A percentile compares a stretch with the other conserved stretches of the same genome.
These are phyloP conservation scores for Platalea minor DNA, from an alignment of 2,797 vertebrate genomes.

Conservation along the genomic window DNA sequence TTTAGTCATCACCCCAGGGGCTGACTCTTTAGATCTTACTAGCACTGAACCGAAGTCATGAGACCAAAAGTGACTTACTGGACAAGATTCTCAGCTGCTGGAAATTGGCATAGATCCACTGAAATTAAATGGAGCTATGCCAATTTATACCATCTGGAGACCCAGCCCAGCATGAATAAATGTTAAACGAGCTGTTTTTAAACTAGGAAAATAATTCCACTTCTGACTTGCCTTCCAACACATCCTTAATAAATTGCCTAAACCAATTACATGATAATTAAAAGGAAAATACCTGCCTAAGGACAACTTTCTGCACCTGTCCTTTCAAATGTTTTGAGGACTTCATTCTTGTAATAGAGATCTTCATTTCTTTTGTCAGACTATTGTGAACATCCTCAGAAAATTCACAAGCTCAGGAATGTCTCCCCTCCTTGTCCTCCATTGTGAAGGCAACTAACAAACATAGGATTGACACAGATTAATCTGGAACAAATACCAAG, in stretches of 20 bases:
- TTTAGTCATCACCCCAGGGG: background rate
- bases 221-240: background rate
- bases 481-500: background rate
- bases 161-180: slow-evolving; percentile 37
- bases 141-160: slow-evolving; percentile 55
- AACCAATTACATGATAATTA: background rate
- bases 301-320: background rate
- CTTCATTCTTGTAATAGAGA: background rate
- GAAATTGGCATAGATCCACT: slow-evolving; percentile 1
- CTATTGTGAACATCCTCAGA: background rate
- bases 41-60: background rate
- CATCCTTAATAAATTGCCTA: slow-evolving; percentile 15
- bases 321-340: background rate
- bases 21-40: background rate
- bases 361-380: background rate
- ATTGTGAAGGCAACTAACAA: background rate
- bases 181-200: slow-evolving; percentile 38
- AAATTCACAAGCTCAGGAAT: background rate
- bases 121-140: slow-evolving; percentile 32
- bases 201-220: slow-evolving; percentile 25
- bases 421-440: background rate
- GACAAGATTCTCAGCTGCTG: slow-evolving; percentile 28
- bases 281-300: slow-evolving; percentile 29
- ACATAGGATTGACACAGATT: background rate
- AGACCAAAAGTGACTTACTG: background rate